These are phyloP conservation scores for Allolobophora icterica DNA, from an alignment of 2,888 invertebrate species.

Conservation along the genomic window DNA sequence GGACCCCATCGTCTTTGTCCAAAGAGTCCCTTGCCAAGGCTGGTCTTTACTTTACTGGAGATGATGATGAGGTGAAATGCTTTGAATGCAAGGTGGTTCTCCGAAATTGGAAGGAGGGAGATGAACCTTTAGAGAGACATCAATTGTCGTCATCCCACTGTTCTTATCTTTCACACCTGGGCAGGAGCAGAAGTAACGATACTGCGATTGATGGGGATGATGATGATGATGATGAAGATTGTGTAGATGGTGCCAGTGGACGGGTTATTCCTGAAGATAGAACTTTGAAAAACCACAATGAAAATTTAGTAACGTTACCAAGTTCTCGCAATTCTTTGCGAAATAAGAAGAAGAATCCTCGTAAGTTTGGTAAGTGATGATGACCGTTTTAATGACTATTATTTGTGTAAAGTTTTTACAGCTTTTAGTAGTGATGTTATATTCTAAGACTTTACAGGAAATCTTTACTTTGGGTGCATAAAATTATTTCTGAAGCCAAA, in stretches of 20 bases:
- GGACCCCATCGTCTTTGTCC: neutral
- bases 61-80: constrained; percentile 9
- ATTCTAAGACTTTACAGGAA: neutral
- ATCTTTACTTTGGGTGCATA: neutral
- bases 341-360: neutral
- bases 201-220: neutral
- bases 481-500: too few species aligned
- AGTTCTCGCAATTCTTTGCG: neutral
- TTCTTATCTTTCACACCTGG: neutral
- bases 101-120: constrained; percentile 14
- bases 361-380: neutral
- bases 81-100: constrained; percentile 11
- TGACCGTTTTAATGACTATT: constrained; percentile 11
- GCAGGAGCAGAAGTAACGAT: neutral
- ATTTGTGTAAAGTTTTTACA: neutral
- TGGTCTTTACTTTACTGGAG: neutral
- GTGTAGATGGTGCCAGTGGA: neutral
- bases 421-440: neutral
- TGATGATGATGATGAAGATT: neutral
- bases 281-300: neutral
- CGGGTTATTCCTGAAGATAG: neutral
- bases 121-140: neutral
- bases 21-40: constrained; percentile 13
- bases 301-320: neutral
- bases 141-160: neutral